Evolutionary conservation across 2,888 invertebrate species (phyloP), one percentile per base, ranked within the genome.

Genomic region (Trichopria drosophilae): DNA sequence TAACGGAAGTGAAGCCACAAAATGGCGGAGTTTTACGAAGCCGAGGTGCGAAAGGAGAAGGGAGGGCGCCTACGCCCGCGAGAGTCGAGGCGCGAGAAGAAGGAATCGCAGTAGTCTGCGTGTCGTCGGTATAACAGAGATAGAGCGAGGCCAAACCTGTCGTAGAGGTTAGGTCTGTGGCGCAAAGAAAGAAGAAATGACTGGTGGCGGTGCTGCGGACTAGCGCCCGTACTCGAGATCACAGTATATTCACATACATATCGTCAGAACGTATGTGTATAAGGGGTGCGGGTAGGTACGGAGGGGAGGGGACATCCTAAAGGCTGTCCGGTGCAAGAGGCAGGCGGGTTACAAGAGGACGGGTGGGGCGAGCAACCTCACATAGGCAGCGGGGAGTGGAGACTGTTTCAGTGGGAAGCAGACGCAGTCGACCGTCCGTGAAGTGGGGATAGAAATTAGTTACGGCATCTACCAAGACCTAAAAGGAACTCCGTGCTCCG

Each of bases 381-480:
- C n/a, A n/a, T n/a, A n/a, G n/a, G n/a, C n/a, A n/a, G n/a, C 24
- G 24, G 6, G 24, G 7, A 24, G 6, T 10, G 7, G 7, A 9
- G 24, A 24, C 24, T 10, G 10, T 24, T 10, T 6, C n/a, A n/a
- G n/a, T n/a, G n/a, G n/a, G n/a, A n/a, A n/a, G n/a, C 62, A 63
- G 67, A 58, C 57, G 55, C 59, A 55, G 59, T 58, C 57, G 51
- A 20, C 32, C 36, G 15, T 22, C 32, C 16, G 42, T n/a, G 58
- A 59, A 58, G 65, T 64, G 70, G 70, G 72, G 70, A 69, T 67
- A 66, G 63, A 69, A 69, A 71, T 73, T 70, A 69, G 73, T 73
- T 73, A 72, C 71, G 68, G 72, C 73, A 73, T 73, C 71, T 64
- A 68, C 67, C 67, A 66, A 72, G 72, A 71, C 72, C 68, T 67